Conservation (phyloP, 2,888 invertebrate species). For the Pristionchus exspectatus region DNA sequence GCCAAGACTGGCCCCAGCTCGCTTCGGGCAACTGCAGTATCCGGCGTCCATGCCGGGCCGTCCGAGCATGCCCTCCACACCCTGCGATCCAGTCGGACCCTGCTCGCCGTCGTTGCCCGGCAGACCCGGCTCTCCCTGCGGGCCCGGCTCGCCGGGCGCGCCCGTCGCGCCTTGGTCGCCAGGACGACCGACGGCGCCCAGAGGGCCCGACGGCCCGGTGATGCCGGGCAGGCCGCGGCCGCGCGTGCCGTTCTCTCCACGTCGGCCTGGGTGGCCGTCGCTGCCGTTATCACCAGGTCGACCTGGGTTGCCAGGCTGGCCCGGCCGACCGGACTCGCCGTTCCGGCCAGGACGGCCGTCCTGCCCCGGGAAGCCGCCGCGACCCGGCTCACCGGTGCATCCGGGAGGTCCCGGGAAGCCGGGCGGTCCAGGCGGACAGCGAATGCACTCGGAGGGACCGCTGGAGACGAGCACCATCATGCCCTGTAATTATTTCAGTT, state of each 20-base stretch:
- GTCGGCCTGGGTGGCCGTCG: slow-evolving; percentile 42
- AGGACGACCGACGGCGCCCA: slow-evolving; percentile 60
- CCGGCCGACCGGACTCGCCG: slow-evolving; percentile 62
- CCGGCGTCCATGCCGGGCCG: slow-evolving; percentile 62
- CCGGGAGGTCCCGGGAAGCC: slow-evolving; percentile 54
- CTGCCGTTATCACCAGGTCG: slow-evolving; percentile 56
- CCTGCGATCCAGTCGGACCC: slow-evolving; percentile 63
- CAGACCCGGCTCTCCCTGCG: slow-evolving; percentile 64
- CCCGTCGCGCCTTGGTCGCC: slow-evolving; percentile 64
- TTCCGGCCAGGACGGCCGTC: slow-evolving; percentile 60
- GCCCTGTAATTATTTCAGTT: slow-evolving; percentile 38
- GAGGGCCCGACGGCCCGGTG: slow-evolving; percentile 51
- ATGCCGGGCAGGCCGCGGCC: slow-evolving; percentile 37
- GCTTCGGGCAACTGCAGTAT: slow-evolving; percentile 65
- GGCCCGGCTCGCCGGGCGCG: slow-evolving; percentile 68
- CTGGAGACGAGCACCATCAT: slow-evolving; percentile 43
- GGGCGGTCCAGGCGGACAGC: slow-evolving; percentile 35
- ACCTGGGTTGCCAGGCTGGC: slow-evolving; percentile 60
- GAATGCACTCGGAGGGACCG: slow-evolving; percentile 51
- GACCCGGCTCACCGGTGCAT: slow-evolving; percentile 58
- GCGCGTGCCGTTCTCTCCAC: slow-evolving; percentile 48
- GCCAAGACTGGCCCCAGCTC: slow-evolving; percentile 57
- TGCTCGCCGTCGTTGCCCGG: slow-evolving; percentile 64
- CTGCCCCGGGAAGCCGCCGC: slow-evolving; percentile 61
- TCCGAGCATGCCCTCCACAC: slow-evolving; percentile 63